These are phyloP conservation scores for Crotalus tigris DNA, from an alignment of 2,113 vertebrate genomes.

Conservation along the genomic window DNA sequence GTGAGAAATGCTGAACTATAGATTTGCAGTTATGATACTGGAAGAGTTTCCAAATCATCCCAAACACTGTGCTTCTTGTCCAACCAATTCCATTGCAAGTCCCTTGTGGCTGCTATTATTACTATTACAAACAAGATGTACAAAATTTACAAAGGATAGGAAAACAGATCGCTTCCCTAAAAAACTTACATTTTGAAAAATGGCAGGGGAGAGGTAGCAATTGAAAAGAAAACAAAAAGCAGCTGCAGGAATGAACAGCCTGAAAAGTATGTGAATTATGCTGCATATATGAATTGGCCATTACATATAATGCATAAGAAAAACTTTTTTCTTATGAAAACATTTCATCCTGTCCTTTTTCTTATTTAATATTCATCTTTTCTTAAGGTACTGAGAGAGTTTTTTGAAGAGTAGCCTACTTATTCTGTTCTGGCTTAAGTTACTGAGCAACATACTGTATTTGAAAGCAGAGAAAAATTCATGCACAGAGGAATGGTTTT, in stretches of 20 bases:
- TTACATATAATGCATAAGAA: constrained; percentile 15
- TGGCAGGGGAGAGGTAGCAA: background rate
- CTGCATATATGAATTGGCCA: background rate
- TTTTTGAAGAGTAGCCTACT: background rate
- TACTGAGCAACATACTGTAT: background rate
- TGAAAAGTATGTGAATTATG: background rate
- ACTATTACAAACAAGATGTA: background rate
- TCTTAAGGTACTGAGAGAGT: background rate
- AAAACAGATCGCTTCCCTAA: background rate
- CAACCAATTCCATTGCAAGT: background rate
- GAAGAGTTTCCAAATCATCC: background rate
- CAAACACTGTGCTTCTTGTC: background rate
- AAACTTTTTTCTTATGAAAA: constrained; percentile 1
- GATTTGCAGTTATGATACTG: background rate
- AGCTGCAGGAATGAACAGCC: background rate
- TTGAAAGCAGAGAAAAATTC: constrained; percentile 7
- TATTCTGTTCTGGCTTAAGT: background rate
- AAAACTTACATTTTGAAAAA: background rate
- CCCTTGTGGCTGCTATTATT: background rate
- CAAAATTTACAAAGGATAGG: background rate
- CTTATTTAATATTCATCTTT: background rate
- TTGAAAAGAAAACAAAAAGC: no score
- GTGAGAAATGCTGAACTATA: background rate
- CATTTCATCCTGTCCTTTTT: constrained; percentile 20
- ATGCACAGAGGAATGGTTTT: background rate